Evolutionary conservation across 2,888 invertebrate species (phyloP).

Genomic region (Yponomeuta cagnagella): DNA sequence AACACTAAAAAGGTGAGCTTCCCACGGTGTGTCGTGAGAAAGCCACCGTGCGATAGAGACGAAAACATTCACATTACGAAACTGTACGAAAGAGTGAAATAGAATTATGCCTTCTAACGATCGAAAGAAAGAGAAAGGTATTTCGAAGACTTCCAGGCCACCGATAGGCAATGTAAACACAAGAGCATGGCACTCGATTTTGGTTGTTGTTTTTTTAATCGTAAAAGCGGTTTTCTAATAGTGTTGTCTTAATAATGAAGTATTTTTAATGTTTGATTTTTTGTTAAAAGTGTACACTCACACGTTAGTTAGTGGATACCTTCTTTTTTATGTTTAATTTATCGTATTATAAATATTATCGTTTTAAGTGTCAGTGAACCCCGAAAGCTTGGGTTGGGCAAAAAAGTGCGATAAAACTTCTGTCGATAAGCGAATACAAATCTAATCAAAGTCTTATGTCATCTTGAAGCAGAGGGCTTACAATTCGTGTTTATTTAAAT

Average conservation of each 20-base stretch:
- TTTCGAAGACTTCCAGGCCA: constrained; percentile 15
- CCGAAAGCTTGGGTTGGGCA: background rate
- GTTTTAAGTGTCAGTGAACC: background rate
- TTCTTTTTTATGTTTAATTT: background rate
- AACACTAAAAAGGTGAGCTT: constrained; percentile 41
- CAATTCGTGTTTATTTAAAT: no score
- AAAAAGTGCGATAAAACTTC: background rate
- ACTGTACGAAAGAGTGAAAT: constrained; percentile 3
- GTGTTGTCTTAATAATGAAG: background rate
- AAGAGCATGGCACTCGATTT: constrained; percentile 4
- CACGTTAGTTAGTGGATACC: background rate
- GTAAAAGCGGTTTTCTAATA: constrained; percentile 1
- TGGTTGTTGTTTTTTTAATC: constrained; percentile 10
- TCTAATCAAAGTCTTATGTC: background rate
- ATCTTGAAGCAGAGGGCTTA: no score
- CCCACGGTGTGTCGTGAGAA: constrained; percentile 43
- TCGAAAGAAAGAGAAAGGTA: constrained; percentile 8
- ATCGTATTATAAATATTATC: background rate
- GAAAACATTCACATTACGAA: constrained; percentile 15
- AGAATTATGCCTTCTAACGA: background rate
- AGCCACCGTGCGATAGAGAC: constrained; percentile 22
- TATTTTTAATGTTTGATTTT: background rate
- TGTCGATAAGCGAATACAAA: background rate
- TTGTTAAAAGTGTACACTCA: background rate
- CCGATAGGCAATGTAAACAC: constrained; percentile 14